Base-by-base conservation (phyloP, 2,797 vertebrate species). In the Orientallactaga sibirica region DNA sequence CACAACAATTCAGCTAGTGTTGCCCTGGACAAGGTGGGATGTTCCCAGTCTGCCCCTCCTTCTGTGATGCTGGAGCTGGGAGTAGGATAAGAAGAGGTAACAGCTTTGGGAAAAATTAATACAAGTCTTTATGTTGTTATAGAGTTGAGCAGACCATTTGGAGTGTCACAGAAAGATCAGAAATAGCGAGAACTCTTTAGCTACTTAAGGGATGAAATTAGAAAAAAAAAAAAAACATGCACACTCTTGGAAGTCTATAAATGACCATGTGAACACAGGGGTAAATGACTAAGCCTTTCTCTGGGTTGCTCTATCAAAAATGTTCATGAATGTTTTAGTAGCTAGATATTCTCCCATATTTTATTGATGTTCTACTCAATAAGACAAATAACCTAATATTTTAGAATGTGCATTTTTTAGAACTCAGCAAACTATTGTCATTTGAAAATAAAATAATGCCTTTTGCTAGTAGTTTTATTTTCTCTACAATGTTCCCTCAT, bases 381-480 rank as follows among this genome's bases (percentile, higher is more conserved):
- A 64, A 86, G 76, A 25, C 80, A 7, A 14, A 25, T 33, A 64
- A 29, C 6, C 4, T 22, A 86, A 86, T 3, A 81, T 74, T 95
- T 85, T 94, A 82, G 16, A 84, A 79, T 79, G 25, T 74, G 25
- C 8, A 27, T 75, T 43, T 48, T 74, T 85, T 71, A 37, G 33
- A 92, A 68, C 25, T 64, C 86, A 61, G 41, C 48, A 74, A 85
- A 71, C 20, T 73, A 73, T 24, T 84, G 22, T 55, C 70, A 83
- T 86, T 88, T 90, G 48, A 64, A 94, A 80, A 64, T 43, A 67
- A 91, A 88, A 87, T 29, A 70, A 37, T 62, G 25, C 62, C 61
- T 90, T 85, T 76, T 68, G 24, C 4, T 85, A 52, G 10, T 48
- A 10, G 6, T 37, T 93, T 88, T 73, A 7, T 48, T 92, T 95